Percentiles rank a stretch among this genome's conserved stretches.
Evolutionary conservation across 2,113 vertebrate genomes (phyloP).

Genomic region (Engraulis encrasicolus): DNA sequence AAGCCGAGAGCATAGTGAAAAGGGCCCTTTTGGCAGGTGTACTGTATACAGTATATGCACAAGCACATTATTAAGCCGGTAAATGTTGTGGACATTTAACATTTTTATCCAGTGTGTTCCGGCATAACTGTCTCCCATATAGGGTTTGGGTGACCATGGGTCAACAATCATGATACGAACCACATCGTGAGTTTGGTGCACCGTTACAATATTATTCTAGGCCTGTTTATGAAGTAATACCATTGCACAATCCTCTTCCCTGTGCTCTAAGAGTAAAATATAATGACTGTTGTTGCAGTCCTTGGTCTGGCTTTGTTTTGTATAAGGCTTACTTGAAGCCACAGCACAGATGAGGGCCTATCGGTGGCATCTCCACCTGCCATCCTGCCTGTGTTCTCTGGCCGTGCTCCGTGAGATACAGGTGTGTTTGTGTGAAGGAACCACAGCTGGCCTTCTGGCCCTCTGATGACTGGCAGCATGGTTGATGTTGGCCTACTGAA

Average conservation of each 20-base stretch:
- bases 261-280: background rate
- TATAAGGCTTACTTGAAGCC: slow-evolving; percentile 36
- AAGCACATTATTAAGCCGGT: too few species aligned
- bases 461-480: slow-evolving; percentile 29
- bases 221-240: too few species aligned
- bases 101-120: too few species aligned
- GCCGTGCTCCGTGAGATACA: background rate
- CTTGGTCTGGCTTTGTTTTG: background rate
- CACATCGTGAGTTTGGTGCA: too few species aligned
- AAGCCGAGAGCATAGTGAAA: too few species aligned
- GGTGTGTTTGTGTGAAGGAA: slow-evolving; percentile 34
- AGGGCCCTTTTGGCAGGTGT: too few species aligned
- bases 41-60: too few species aligned
- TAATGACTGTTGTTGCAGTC: background rate
- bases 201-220: too few species aligned
- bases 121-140: too few species aligned
- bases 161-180: too few species aligned
- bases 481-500: slow-evolving; percentile 33
- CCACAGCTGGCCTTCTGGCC: slow-evolving; percentile 40
- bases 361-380: slow-evolving; percentile 51
- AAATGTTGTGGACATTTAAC: too few species aligned
- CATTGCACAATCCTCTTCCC: background rate
- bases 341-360: slow-evolving; percentile 14
- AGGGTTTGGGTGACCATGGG: too few species aligned
- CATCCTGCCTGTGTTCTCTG: slow-evolving; percentile 26